Conservation (phyloP, 2,888 invertebrate species). For the Calliphora vomitoria region DNA sequence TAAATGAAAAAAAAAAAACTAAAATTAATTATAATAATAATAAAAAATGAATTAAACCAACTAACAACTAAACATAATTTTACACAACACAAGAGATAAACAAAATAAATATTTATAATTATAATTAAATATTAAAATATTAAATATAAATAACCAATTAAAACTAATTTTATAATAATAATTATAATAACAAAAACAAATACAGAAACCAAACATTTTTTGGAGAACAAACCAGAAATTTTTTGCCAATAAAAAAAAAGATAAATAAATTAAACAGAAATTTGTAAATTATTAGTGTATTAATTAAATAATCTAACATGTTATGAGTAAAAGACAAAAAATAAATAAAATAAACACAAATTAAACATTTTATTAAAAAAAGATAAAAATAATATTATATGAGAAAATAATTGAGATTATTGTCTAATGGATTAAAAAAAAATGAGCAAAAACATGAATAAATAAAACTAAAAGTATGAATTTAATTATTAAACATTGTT, state of each 20-base stretch:
- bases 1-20: conserved; percentile 49
- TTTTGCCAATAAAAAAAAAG: conserved; percentile 46
- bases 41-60: neutral
- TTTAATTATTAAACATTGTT: neutral
- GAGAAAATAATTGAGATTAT: conserved; percentile 63
- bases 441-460: conserved; percentile 8
- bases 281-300: conserved; percentile 63
- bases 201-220: conserved; percentile 28
- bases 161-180: conserved; percentile 52
- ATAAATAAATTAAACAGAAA: conserved; percentile 46
- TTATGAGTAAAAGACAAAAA: conserved; percentile 38
- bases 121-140: neutral
- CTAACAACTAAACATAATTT: conserved; percentile 72
- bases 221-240: conserved; percentile 15
- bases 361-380: conserved; percentile 58
- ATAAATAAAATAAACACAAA: conserved; percentile 34
- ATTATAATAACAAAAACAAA: conserved; percentile 4
- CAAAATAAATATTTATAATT: conserved; percentile 42
- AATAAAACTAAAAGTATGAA: conserved; percentile 43
- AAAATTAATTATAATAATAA: neutral
- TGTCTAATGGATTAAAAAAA: conserved; percentile 64
- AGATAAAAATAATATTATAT: conserved; percentile 26
- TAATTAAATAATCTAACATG: conserved; percentile 44
- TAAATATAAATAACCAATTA: conserved; percentile 43
- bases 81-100: conserved; percentile 67